These are phyloP conservation scores for Phrynocephalus versicolor DNA, from an alignment of 2,113 vertebrate genomes.

Conservation along the genomic window DNA sequence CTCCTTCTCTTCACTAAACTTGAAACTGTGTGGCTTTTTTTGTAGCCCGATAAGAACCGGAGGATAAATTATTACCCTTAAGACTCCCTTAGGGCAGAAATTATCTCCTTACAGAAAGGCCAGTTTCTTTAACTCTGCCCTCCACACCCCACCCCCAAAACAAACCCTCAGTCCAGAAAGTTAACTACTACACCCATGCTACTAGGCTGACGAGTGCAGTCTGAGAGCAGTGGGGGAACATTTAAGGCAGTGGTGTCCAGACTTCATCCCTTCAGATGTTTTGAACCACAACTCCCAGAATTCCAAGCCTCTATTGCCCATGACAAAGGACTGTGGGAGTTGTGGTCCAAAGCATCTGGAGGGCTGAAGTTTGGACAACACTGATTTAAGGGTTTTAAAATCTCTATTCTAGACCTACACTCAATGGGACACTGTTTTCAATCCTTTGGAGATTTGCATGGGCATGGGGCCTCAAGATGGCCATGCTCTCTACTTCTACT, in stretches of 20 bases:
- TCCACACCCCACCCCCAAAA: background rate
- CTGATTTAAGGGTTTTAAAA: background rate
- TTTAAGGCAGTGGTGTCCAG: too few relatives aligned
- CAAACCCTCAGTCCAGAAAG: background rate
- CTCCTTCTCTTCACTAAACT: slow-evolving; percentile 16
- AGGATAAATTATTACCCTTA: slow-evolving; percentile 23
- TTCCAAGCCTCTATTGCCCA: too few relatives aligned
- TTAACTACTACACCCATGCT: background rate
- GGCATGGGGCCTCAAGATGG: too few relatives aligned
- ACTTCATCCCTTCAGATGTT: too few relatives aligned
- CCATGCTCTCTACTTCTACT: too few relatives aligned
- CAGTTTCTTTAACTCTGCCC: background rate
- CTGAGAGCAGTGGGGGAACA: too few relatives aligned
- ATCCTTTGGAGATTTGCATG: background rate
- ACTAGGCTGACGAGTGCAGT: background rate
- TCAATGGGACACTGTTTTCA: background rate
- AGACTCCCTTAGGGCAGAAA: slow-evolving; percentile 1
- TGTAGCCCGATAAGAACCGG: slow-evolving; percentile 16
- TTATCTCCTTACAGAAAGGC: background rate
- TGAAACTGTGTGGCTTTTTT: slow-evolving; percentile 38
- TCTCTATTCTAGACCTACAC: background rate
- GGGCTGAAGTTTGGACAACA: too few relatives aligned
- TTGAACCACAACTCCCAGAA: too few relatives aligned
- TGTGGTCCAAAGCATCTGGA: too few relatives aligned
- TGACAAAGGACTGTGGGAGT: too few relatives aligned